These are phyloP conservation scores for Anadara kagoshimensis DNA, from an alignment of 1,140 invertebrate genomes.

Conservation along the genomic window DNA sequence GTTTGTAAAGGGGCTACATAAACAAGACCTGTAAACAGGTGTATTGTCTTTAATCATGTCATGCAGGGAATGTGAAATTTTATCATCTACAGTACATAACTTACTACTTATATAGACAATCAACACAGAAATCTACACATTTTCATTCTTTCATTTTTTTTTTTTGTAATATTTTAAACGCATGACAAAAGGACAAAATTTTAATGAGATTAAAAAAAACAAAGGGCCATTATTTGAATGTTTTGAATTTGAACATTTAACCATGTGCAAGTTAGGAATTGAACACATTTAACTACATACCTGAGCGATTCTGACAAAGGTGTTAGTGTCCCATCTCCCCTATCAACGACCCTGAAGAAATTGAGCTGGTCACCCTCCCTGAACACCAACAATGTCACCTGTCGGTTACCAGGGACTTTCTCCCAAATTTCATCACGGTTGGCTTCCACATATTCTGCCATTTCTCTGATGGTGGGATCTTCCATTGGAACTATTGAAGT, in stretches of 20 bases:
- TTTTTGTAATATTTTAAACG: no score
- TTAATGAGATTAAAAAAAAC: no score
- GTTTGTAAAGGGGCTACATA: no score
- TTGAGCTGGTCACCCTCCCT: constrained; percentile 84
- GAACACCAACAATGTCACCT: constrained; percentile 82
- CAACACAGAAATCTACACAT: no score
- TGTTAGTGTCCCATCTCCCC: constrained; percentile 81
- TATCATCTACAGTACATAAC: no score
- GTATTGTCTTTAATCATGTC: no score
- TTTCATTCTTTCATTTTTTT: no score
- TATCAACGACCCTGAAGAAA: constrained; percentile 82
- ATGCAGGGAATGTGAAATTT: no score
- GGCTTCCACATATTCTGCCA: constrained; percentile 77
- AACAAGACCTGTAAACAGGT: no score
- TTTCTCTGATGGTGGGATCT: constrained; percentile 79
- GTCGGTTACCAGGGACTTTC: constrained; percentile 74
- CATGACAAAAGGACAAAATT: no score
- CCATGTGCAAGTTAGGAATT: constrained; percentile 25
- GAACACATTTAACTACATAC: constrained; percentile 48
- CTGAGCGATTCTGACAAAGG: constrained; percentile 78
- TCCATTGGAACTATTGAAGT: constrained; percentile 73
- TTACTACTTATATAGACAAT: no score
- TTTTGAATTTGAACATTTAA: not conserved
- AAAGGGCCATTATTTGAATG: not conserved
- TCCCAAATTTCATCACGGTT: constrained; percentile 71